Conservation (phyloP, 1,140 invertebrate species). For the Trichonephila clavipes region DNA sequence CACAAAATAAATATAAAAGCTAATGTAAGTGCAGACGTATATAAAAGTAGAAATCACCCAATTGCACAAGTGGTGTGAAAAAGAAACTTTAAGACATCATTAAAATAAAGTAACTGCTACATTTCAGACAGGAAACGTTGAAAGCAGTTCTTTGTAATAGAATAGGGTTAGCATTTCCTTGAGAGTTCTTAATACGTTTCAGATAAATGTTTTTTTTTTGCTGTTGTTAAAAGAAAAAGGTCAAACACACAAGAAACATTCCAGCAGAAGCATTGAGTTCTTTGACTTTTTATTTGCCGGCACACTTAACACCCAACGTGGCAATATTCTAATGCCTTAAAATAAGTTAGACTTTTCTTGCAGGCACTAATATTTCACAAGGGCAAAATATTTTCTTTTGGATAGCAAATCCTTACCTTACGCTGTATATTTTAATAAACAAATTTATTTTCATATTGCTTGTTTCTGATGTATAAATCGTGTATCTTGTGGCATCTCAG, state of each 20-base stretch:
- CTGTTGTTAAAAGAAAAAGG: neutral
- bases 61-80: neutral
- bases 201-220: neutral
- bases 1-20: no score
- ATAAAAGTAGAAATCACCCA: constrained; percentile 6
- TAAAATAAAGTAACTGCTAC: neutral
- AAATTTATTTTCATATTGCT: neutral
- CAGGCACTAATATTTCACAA: neutral
- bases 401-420: no score
- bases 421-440: no score
- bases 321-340: neutral
- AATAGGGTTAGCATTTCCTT: neutral
- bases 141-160: neutral
- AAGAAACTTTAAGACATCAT: neutral
- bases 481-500: no score
- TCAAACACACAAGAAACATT: neutral
- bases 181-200: neutral
- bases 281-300: neutral
- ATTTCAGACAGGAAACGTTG: neutral
- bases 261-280: neutral
- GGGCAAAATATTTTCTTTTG: no score
- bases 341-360: neutral
- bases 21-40: neutral
- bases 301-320: neutral
- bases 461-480: no score